Base-by-base conservation (phyloP, 2,888 invertebrate genomes). In the Pilophorus perplexus region DNA sequence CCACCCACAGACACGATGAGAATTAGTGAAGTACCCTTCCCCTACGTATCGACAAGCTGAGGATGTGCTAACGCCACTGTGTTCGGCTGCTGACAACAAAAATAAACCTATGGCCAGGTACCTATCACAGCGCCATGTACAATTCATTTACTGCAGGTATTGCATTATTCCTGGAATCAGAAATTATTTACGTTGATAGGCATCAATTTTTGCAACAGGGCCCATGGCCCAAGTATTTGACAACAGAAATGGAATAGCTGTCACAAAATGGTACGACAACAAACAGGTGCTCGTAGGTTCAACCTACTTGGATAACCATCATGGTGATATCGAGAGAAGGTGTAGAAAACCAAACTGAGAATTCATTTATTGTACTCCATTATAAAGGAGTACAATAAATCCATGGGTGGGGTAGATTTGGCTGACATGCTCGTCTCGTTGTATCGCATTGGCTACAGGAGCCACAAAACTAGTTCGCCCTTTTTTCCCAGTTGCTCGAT, bases 191-290 rank as follows among this genome's bases (percentile, higher is more conserved):
- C n/a, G n/a, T n/a, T n/a, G n/a, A n/a, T n/a, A n/a, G n/a, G n/a
- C n/a, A n/a, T n/a, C n/a, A n/a, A n/a, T n/a, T n/a, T n/a, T n/a
- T 5, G 37, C 38, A 3, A 33, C 38, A 37, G 55, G 38, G 20
- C 2, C 55, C 33, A 55, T 33, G 12, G 55, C 18, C 18, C 38
- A 37, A 28, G 37, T 28, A 6, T 3, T 33, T 55, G 55, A 55
- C 55, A 33, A 55, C 33, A 55, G 20, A 55, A 55, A 55, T 33
- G 33, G 33, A 55, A 20, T 55, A 18, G 14, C 14, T 18, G 33
- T 55, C 18, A 55, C 55, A 28, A 55, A 55, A 28, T 55, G 55
- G 55, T 33, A 33, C 12, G 55, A 55, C 20, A 55, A 55, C 16
- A 55, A 33, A 33, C 55, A 28, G 6, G 55, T 55, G 33, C 27